Conservation (phyloP, 2,113 vertebrate species). For the Turnix velox region DNA sequence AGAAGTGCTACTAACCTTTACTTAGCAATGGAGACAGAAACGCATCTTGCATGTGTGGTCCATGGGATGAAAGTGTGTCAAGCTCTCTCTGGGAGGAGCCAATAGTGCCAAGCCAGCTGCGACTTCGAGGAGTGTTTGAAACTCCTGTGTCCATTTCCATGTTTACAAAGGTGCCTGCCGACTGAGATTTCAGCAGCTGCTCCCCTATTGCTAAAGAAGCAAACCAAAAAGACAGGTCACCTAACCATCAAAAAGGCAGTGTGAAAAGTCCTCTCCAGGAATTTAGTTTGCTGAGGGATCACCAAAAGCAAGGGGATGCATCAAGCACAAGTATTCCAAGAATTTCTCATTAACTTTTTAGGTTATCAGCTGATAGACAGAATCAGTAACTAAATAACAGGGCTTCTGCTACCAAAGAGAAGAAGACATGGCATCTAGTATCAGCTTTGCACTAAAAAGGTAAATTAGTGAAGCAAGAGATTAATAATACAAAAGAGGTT, state of each 20-base stretch:
- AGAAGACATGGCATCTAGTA: neutral
- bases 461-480: neutral
- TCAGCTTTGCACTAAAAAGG: neutral
- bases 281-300: neutral
- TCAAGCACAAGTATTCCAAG: neutral
- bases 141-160: slow-evolving; percentile 82
- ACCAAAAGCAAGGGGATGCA: neutral
- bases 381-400: neutral
- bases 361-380: neutral
- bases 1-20: slow-evolving; percentile 84
- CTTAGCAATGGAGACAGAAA: slow-evolving; percentile 91
- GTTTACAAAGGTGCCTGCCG: slow-evolving; percentile 86
- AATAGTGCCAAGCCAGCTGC: slow-evolving; percentile 85
- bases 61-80: slow-evolving; percentile 83
- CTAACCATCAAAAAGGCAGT: neutral
- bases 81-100: slow-evolving; percentile 78
- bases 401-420: neutral
- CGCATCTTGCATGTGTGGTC: slow-evolving; percentile 90
- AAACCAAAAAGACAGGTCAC: neutral
- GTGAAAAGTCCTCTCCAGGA: neutral
- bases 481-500: neutral
- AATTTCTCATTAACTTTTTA: neutral
- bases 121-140: slow-evolving; percentile 73
- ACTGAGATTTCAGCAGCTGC: slow-evolving; percentile 87
- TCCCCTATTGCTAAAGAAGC: slow-evolving; percentile 77